Conservation (phyloP, 2,113 vertebrate genomes). For the Erpornis zantholeuca region DNA sequence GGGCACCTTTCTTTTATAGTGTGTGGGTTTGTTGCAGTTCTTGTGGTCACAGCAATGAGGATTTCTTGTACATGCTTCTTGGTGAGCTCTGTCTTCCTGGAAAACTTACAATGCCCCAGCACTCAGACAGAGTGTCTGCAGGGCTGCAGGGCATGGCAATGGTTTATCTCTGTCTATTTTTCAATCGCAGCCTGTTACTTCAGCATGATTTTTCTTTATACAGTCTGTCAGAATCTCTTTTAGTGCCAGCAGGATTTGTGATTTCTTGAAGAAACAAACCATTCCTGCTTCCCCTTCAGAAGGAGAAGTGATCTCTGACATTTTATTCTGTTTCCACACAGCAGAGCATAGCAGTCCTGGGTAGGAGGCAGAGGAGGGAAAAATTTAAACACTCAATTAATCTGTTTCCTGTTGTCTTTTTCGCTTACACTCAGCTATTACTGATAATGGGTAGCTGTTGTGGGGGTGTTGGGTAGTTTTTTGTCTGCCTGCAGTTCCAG, state of each 20-base stretch:
- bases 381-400: background rate
- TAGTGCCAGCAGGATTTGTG: background rate
- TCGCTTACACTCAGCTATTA: background rate
- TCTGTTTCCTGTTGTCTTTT: background rate
- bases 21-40: background rate
- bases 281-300: background rate
- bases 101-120: background rate
- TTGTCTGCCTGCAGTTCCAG: background rate
- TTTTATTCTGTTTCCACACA: background rate
- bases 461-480: background rate
- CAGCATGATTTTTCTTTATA: background rate
- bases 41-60: background rate
- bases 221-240: background rate
- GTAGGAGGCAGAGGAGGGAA: background rate
- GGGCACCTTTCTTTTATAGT: background rate
- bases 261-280: background rate
- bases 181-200: background rate
- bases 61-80: background rate
- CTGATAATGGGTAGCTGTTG: background rate
- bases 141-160: background rate
- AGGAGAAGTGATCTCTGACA: background rate
- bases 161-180: background rate
- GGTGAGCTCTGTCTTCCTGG: background rate
- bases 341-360: background rate
- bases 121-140: background rate